phyloP scores from a whole-genome alignment of 2,888 invertebrate genomes.

The Allacma fusca region DNA sequence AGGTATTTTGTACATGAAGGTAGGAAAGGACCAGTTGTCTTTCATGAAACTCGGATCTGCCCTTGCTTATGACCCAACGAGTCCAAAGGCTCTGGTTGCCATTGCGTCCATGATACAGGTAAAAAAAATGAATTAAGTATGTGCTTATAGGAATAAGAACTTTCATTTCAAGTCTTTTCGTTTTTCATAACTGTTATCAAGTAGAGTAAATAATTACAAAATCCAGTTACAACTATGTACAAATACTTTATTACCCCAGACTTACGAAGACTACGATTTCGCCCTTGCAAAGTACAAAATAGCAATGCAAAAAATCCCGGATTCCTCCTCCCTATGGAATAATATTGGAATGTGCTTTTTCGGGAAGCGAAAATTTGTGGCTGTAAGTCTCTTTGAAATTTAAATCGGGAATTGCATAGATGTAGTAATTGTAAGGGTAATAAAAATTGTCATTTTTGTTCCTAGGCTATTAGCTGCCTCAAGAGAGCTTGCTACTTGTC shows the following conservation, averaged over 20 bases:
- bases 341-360: constrained; percentile 92
- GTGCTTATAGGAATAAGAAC: no score
- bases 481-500: constrained; percentile 84
- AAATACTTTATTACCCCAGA: constrained; percentile 68
- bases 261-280: constrained; percentile 81
- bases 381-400: no score
- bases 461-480: constrained; percentile 88
- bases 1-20: constrained; percentile 74
- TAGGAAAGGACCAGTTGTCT: constrained; percentile 73
- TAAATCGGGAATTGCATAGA: no score
- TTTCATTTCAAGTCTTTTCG: no score
- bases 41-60: constrained; percentile 78
- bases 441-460: no score
- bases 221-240: no score
- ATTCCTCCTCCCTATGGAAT: constrained; percentile 86
- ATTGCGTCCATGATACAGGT: constrained; percentile 77
- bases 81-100: constrained; percentile 76
- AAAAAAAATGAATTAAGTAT: no score
- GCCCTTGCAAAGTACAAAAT: constrained; percentile 85
- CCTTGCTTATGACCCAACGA: constrained; percentile 72
- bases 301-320: constrained; percentile 75
- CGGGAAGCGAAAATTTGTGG: constrained; percentile 87
- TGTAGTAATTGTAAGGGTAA: no score
- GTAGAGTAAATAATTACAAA: no score
- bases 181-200: no score